Base-by-base conservation (phyloP, 1,140 invertebrate species). In the Euwallacea similis region DNA sequence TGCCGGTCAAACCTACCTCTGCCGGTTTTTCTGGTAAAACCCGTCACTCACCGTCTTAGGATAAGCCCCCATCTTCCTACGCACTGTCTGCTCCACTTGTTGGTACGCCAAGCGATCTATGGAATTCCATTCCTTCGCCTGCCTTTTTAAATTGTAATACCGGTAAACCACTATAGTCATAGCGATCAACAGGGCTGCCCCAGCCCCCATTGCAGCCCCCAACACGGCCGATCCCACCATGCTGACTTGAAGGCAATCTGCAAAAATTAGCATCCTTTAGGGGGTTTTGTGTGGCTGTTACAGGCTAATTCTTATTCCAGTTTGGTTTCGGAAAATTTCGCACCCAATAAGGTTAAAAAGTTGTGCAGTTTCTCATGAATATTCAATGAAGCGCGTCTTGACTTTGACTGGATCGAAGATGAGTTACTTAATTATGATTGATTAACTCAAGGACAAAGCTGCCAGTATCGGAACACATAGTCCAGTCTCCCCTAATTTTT, bases 121-220 rank as follows among this genome's bases (percentile, higher is more conserved):
- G 42, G 85, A 83, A 13, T 82, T 85, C 87, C 87, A 88, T 73
- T 85, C 84, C 66, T 86, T 86, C 9, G 81, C 82, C 42, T 83
- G 83, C 47, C 81, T 82, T 54, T 85, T 84, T 3, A 82, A 73
- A 7, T 84, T 79, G 75, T 89, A 88, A 73, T 89, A 89, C 9
- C 87, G 85, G 75, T 88, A 89, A 69, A 89, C 82, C 11, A 89
- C 86, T 62, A 89, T 86, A 0, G 87, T 89, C 75, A 89, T 85
- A 7, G 87, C 88, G 33, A 89, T 83, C 21, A 89, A 76, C 7
- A 89, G 76, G 0, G 88, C 88, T 46, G 88, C 77, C 3, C 88
- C 88, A 3, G 87, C 88, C 4, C 88, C 88, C 1, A 87, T 82
- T 0, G 88, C 88, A 9, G 88, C 88, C 1, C 88, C 88, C 15